Percentiles rank a stretch among this genome's conserved stretches.
phyloP scores from a whole-genome alignment of 2,888 invertebrate species.

The Eupithecia subumbrata region DNA sequence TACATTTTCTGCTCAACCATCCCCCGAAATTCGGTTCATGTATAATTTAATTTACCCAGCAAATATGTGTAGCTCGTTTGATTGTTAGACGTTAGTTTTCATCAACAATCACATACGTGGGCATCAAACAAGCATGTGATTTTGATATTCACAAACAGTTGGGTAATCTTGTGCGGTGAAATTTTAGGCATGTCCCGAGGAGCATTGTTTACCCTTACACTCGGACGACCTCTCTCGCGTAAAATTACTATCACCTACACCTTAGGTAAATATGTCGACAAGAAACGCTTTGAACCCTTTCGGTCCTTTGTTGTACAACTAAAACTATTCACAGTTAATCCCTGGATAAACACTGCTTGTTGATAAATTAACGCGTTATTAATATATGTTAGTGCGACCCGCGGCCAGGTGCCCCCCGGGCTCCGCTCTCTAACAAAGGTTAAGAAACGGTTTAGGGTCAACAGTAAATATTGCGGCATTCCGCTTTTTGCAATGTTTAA shows the following conservation, averaged over 20 bases:
- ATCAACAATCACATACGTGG: conserved; percentile 56
- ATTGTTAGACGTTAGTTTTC: conserved; percentile 56
- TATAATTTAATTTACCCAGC: conserved; percentile 51
- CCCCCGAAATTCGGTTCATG: conserved; percentile 45
- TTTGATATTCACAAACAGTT: conserved; percentile 65
- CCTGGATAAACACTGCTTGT: conserved; percentile 83
- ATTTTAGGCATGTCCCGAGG: conserved; percentile 67
- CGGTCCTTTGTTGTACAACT: conserved; percentile 83
- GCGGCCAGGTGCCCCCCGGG: conserved; percentile 79
- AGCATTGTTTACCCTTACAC: conserved; percentile 66
- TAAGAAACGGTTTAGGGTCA: conserved; percentile 76
- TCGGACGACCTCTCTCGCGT: conserved; percentile 80
- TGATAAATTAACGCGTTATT: conserved; percentile 84
- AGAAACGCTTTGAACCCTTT: conserved; percentile 84
- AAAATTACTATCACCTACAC: conserved; percentile 83
- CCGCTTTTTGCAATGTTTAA: conserved; percentile 74
- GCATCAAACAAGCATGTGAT: conserved; percentile 67
- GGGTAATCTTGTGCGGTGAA: conserved; percentile 60
- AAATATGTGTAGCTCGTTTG: conserved; percentile 53
- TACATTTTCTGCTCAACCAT: conserved; percentile 40
- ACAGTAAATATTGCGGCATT: conserved; percentile 77
- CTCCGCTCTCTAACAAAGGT: conserved; percentile 76
- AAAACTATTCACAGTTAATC: conserved; percentile 84
- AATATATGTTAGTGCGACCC: conserved; percentile 81
- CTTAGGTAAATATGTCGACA: conserved; percentile 84